Conservation (phyloP, 2,888 invertebrate species). For the Lasioglossum lativentre region DNA sequence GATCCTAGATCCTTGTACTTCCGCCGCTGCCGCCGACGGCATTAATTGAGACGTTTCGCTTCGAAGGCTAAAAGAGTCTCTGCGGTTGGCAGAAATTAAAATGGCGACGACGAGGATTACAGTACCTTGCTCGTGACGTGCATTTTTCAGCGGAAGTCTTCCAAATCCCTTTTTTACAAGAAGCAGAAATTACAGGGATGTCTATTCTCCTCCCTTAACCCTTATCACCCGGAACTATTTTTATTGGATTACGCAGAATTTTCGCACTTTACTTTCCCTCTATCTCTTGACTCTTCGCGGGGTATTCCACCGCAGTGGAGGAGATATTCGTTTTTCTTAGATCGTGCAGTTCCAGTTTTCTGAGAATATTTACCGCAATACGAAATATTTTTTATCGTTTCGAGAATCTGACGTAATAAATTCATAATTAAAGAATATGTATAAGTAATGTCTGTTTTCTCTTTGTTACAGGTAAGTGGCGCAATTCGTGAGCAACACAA, state of each 20-base stretch:
- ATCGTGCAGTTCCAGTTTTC: too few species aligned
- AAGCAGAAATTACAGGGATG: background rate
- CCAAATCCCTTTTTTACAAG: background rate
- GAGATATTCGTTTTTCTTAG: too few species aligned
- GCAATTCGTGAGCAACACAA: background rate
- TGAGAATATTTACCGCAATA: too few species aligned
- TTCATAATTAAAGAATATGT: background rate
- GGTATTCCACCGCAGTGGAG: too few species aligned
- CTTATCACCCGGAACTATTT: too few species aligned
- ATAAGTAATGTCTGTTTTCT: background rate
- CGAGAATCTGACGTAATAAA: background rate
- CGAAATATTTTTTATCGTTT: too few species aligned
- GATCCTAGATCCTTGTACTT: background rate
- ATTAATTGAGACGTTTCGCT: slow-evolving; percentile 9
- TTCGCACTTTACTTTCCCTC: too few species aligned
- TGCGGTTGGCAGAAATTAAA: background rate
- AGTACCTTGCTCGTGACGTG: background rate
- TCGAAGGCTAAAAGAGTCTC: background rate
- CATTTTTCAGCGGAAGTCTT: background rate
- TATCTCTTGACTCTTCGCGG: too few species aligned
- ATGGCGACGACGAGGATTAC: background rate
- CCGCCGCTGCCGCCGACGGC: background rate
- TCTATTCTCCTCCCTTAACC: background rate
- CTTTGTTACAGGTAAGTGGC: slow-evolving; percentile 5
- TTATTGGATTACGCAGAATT: too few species aligned